Evolutionary conservation across 2,888 invertebrate genomes (phyloP), one percentile per base, ranked within the genome.

Genomic region (Acleris laterana): DNA sequence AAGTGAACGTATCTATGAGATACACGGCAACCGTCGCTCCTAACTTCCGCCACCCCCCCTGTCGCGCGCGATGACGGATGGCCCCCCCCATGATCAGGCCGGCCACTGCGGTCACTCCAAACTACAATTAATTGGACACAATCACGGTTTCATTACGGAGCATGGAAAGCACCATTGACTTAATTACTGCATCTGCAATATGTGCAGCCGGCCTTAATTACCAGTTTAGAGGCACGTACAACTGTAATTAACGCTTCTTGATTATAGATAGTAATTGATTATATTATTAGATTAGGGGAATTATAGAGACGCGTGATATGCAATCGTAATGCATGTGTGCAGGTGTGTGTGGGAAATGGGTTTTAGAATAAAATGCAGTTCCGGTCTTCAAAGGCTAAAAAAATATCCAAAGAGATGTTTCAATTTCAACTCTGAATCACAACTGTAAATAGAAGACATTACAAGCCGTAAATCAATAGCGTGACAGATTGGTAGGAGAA

Each of bases 71-170:
- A 77, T 80, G 80, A 80, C 76, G 75, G 79, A 80, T 80, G 78
- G 70, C 71, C 73, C 77, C 75, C 38, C 19, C 77, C 79, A 78
- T 79, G 81, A 78, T 80, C 80, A 77, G 78, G 77, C 69, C 70
- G 70, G 71, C 69, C 73, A 72, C 57, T 59, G 69, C 73, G 63
- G 68, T 66, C 60, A 49, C 49, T 59, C 49, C 57, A 17, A 50
- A 22, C 22, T 16, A 51, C 38, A 44, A 61, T 61, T 61, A 61
- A 61, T 59, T 49, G 19, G 25, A 49, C 48, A 42, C 49, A 49
- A 59, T 59, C 49, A 49, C 48, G 16, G 16, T 38, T 59, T 59
- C 28, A 49, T 59, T 59, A 49, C 58, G 32, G 58, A 48, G 5
- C 19, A 46, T 19, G 32, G 19, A 32, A 49, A 49, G 58, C 28